A percentile compares a stretch with the other conserved stretches of the same genome.
phyloP scores from a whole-genome alignment of 2,888 invertebrate species.

The Panzeria rudis region DNA sequence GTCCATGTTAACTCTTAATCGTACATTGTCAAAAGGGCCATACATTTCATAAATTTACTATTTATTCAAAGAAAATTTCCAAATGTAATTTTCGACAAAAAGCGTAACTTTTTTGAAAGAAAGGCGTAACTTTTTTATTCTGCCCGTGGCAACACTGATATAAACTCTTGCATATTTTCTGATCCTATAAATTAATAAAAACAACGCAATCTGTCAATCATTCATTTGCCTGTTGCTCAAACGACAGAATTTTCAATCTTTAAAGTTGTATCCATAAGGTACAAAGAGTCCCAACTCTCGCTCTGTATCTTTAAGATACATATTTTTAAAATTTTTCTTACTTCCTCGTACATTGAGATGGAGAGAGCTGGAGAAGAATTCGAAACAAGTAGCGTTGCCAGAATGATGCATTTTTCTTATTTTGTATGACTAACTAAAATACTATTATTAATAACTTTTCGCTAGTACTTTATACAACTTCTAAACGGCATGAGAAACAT shows the following conservation, averaged over 20 bases:
- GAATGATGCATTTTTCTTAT: neutral
- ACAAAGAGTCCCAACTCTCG: neutral
- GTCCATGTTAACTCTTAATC: too few relatives aligned
- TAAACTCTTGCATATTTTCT: neutral
- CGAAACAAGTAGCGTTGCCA: neutral
- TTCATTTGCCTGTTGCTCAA: conserved; percentile 5
- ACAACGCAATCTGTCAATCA: neutral
- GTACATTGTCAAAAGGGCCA: too few relatives aligned
- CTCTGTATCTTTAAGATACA: conserved; percentile 25
- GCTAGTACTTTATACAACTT: too few relatives aligned
- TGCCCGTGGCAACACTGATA: too few relatives aligned
- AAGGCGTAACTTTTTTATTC: too few relatives aligned
- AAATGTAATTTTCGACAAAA: too few relatives aligned
- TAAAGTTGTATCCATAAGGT: neutral
- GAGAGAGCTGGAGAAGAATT: conserved; percentile 30
- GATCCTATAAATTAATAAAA: neutral
- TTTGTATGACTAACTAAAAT: neutral
- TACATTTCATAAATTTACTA: too few relatives aligned
- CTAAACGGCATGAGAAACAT: too few relatives aligned
- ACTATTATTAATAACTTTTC: too few relatives aligned
- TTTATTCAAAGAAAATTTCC: too few relatives aligned
- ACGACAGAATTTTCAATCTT: neutral
- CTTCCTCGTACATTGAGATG: neutral
- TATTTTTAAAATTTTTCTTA: neutral
- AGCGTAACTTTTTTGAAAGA: too few relatives aligned